phyloP scores from a whole-genome alignment of 2,797 vertebrate genomes.

The Sphaeramia orbicularis region DNA sequence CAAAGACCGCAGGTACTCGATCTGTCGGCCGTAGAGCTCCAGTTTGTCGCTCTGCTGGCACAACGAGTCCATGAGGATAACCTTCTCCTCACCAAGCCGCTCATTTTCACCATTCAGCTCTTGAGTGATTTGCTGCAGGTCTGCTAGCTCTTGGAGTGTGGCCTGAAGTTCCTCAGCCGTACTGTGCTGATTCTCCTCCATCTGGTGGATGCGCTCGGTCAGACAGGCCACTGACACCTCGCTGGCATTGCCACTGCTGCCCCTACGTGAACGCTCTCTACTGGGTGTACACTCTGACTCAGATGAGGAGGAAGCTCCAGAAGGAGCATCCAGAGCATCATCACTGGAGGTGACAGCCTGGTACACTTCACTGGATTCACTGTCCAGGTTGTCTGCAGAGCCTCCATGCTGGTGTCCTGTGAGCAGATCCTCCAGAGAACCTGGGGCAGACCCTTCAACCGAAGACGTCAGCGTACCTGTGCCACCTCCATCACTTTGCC shows the following conservation, averaged over 20 bases:
- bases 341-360: slow-evolving; percentile 96
- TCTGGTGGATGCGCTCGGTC: slow-evolving; percentile 97
- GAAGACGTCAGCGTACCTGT: slow-evolving; percentile 91
- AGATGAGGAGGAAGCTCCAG: slow-evolving; percentile 88
- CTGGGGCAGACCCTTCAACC: slow-evolving; percentile 93
- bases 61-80: slow-evolving; percentile 96
- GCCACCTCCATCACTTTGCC: slow-evolving; percentile 87
- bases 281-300: slow-evolving; percentile 93
- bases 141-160: slow-evolving; percentile 94
- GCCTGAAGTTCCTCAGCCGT: slow-evolving; percentile 97
- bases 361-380: slow-evolving; percentile 96
- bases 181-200: slow-evolving; percentile 99
- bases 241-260: slow-evolving; percentile 90
- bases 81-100: slow-evolving; percentile 94
- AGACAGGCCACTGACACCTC: slow-evolving; percentile 95
- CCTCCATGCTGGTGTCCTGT: slow-evolving; percentile 92
- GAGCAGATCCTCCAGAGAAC: slow-evolving; percentile 95
- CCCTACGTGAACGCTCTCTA: slow-evolving; percentile 89
- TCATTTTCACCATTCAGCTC: slow-evolving; percentile 97
- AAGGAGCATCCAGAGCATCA: slow-evolving; percentile 95
- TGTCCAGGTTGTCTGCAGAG: slow-evolving; percentile 95
- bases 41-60: slow-evolving; percentile 97
- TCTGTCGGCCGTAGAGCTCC: slow-evolving; percentile 93
- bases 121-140: slow-evolving; percentile 96
- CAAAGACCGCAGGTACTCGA: slow-evolving; percentile 93